Percentiles rank a stretch among this genome's conserved stretches.
Evolutionary conservation across 2,797 vertebrate genomes (phyloP).

Genomic region (Telmatherina bonti): DNA sequence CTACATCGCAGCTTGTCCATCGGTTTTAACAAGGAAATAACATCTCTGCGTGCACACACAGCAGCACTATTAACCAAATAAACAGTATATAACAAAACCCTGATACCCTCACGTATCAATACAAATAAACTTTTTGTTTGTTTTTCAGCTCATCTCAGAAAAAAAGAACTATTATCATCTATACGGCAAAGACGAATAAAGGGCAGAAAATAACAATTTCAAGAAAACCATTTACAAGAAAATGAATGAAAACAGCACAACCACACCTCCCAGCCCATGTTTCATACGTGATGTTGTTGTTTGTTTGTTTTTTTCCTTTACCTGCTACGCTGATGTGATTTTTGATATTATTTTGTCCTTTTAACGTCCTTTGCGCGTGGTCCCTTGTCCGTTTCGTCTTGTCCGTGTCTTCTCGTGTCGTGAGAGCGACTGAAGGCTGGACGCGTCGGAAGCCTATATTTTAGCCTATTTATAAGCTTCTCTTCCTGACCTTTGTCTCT

Average conservation of each 20-base stretch:
- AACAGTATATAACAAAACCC: background rate
- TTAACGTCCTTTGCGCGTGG: slow-evolving; percentile 65
- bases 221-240: background rate
- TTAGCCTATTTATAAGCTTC: slow-evolving; percentile 83
- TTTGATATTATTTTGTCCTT: slow-evolving; percentile 58
- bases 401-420: slow-evolving; percentile 69
- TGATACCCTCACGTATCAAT: background rate
- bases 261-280: background rate
- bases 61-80: background rate
- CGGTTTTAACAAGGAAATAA: slow-evolving; percentile 16
- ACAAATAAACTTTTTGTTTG: background rate
- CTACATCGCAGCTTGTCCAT: slow-evolving; percentile 15
- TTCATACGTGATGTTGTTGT: slow-evolving; percentile 10
- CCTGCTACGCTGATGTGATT: slow-evolving; percentile 65
- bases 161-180: background rate
- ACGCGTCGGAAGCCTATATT: slow-evolving; percentile 66
- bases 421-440: slow-evolving; percentile 69
- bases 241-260: background rate
- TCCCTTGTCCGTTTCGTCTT: slow-evolving; percentile 67
- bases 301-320: slow-evolving; percentile 33
- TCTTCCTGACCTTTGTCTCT: slow-evolving; percentile 93
- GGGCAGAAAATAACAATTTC: background rate
- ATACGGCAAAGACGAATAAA: background rate
- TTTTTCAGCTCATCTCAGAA: background rate
- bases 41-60: slow-evolving; percentile 17